phyloP scores from a whole-genome alignment of 2,888 invertebrate species.

The Deilephila elpenor region DNA sequence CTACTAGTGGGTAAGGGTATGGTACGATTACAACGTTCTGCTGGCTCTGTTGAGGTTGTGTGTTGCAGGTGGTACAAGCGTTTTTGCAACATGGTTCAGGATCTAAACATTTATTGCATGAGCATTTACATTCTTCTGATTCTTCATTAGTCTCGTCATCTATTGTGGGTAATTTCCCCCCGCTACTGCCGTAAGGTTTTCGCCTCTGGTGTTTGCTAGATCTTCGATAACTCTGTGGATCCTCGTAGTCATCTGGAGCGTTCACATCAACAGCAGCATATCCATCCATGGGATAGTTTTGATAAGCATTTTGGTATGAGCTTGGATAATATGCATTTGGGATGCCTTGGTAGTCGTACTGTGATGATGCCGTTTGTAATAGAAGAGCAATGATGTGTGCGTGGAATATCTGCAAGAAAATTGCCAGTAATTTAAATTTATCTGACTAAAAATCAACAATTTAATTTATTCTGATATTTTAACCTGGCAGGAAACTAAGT shows the following conservation, averaged over 20 bases:
- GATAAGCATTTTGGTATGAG: slow-evolving; percentile 23
- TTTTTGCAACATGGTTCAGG: slow-evolving; percentile 52
- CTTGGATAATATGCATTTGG: slow-evolving; percentile 10
- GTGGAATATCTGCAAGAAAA: slow-evolving; percentile 33
- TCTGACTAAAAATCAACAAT: too few relatives aligned
- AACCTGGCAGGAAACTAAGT: too few relatives aligned
- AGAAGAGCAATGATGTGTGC: slow-evolving; percentile 33
- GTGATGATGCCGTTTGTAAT: slow-evolving; percentile 33
- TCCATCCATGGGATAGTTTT: slow-evolving; percentile 32
- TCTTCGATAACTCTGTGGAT: slow-evolving; percentile 25
- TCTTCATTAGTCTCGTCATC: slow-evolving; percentile 41
- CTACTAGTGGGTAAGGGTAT: slow-evolving; percentile 54
- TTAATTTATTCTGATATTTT: too few relatives aligned
- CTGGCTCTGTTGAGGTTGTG: slow-evolving; percentile 33
- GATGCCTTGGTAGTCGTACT: slow-evolving; percentile 29
- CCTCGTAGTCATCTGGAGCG: slow-evolving; percentile 32
- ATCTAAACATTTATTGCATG: slow-evolving; percentile 49
- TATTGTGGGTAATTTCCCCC: slow-evolving; percentile 22
- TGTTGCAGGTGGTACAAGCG: slow-evolving; percentile 46
- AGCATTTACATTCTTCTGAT: slow-evolving; percentile 53
- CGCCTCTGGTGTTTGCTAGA: slow-evolving; percentile 16
- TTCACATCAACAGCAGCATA: slow-evolving; percentile 20
- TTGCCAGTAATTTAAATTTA: not conserved
- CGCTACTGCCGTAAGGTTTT: slow-evolving; percentile 31
- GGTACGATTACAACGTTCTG: slow-evolving; percentile 51